Base-by-base conservation (phyloP, 2,113 vertebrate species). In the Hippopotamus amphibius region DNA sequence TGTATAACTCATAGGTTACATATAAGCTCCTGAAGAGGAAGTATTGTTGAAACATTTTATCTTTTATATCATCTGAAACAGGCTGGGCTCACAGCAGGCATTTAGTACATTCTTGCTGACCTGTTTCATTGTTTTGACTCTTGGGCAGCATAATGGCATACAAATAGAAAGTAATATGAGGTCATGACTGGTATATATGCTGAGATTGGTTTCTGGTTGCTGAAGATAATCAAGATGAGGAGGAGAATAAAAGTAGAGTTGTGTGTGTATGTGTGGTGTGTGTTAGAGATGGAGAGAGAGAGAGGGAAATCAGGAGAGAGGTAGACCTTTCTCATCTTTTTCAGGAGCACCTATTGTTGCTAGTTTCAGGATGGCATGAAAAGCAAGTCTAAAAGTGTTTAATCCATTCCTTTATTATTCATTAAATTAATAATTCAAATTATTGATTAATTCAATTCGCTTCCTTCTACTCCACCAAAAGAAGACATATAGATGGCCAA, bases 81-180 rank as follows among this genome's bases (percentile, higher is more conserved):
- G 17, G 9, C 17, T 21, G 28, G 28, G 17, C 24, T 88, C 43
- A 83, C 22, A 93, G 55, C 9, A 95, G 43, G 61, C 74, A 92
- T 68, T 90, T 66, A 69, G 13, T 84, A 81, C 1, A 66, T 69
- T 71, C 8, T 93, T 93, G 69, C 21, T 80, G 69, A 69, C 22
- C 37, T 65, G 5, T 95, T 97, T 93, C 66, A 90, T 53, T 81
- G 19, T 96, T 65, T 90, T 90, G 63, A 91, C 43, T 88, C 53
- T 33, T 74, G 37, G 50, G 33, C 15, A 69, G 65, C 37, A 26
- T 65, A 68, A 81, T 57, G 8, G 14, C 53, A 85, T 55, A 76
- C 14, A 91, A 55, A 88, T 26, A 88, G 65, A 88, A 74, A 76
- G 3, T 74, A 76, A 90, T 69, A 68, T 26, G 55, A 84, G 63